Base-by-base conservation (phyloP, 2,797 vertebrate species). In the Aulostomus chinensis region DNA sequence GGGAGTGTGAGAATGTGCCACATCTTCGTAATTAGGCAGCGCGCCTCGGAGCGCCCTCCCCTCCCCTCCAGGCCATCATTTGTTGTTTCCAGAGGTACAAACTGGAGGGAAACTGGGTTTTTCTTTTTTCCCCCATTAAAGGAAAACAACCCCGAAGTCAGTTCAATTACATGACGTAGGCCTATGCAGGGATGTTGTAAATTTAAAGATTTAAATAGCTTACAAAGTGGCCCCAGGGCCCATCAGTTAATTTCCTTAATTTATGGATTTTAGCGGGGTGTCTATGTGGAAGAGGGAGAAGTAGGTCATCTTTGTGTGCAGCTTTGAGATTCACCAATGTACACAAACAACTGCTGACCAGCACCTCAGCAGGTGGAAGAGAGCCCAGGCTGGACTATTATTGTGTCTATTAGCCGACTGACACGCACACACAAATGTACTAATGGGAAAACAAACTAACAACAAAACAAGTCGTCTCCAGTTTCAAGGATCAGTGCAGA, bases 161-260 rank as follows among this genome's bases (percentile, higher is more conserved):
- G 93, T 97, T 98, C 95, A 97, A 96, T 97, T 98, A 97, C 94
- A 96, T 92, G 93, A 94, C 95, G 94, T 14, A 16, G 28, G 41
- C 28, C 41, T 94, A 95, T 94, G 94, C 95, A 94, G 92, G 97
- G 93, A 97, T 97, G 95, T 94, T 96, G 96, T 96, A 97, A 96
- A 97, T 97, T 96, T 98, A 98, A 97, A 96, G 95, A 97, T 97
- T 99, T 99, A 99, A 98, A 99, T 98, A 97, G 96, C 95, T 98
- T 97, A 96, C 94, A 96, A 96, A 96, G 94, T 95, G 91, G 95
- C 96, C 94, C 83, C 74, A 81, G 94, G 97, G 93, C 89, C 91
- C 93, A 93, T 95, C 94, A 95, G 94, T 97, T 97, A 96, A 99
- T 99, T 98, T 98, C 94, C 94, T 98, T 98, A 96, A 98, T 99